Conservation (phyloP, 2,113 vertebrate genomes). For the Rhineura floridana region DNA sequence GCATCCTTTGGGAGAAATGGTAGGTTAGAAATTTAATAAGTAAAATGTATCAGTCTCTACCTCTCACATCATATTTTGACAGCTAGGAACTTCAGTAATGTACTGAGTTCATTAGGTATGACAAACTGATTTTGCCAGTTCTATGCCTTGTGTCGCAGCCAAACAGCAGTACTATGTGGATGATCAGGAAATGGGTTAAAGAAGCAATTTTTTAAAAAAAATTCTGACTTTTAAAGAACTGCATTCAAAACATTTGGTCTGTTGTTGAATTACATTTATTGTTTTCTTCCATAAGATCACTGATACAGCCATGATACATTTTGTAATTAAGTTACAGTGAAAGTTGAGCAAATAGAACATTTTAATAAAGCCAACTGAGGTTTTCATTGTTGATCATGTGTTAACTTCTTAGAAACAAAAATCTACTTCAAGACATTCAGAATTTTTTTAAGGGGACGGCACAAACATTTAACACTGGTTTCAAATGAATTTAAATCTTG, state of each 20-base stretch:
- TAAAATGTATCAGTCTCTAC: background rate
- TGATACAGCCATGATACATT: slow-evolving; percentile 44
- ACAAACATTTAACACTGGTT: background rate
- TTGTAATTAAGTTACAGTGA: slow-evolving; percentile 61
- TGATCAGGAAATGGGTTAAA: background rate
- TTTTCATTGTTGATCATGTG: slow-evolving; percentile 36
- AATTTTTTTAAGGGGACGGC: background rate
- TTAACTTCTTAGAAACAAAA: background rate
- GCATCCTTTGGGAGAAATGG: too few species aligned
- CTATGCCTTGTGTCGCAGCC: background rate
- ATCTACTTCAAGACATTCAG: background rate
- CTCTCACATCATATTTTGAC: background rate
- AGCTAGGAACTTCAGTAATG: background rate
- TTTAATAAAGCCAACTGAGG: slow-evolving; percentile 65
- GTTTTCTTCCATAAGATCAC: slow-evolving; percentile 49
- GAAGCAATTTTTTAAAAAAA: slow-evolving; percentile 22
- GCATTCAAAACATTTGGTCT: slow-evolving; percentile 23
- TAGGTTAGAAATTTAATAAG: too few species aligned
- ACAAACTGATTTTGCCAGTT: background rate
- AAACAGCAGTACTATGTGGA: background rate
- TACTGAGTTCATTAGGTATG: background rate
- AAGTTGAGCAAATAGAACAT: slow-evolving; percentile 61
- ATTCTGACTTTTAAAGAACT: slow-evolving; percentile 17
- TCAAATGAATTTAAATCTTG: too few species aligned
- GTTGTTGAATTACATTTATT: slow-evolving; percentile 33